Evolutionary conservation across 2,888 invertebrate species (phyloP), one percentile per base, ranked within the genome.

Genomic region (Idaea aversata): DNA sequence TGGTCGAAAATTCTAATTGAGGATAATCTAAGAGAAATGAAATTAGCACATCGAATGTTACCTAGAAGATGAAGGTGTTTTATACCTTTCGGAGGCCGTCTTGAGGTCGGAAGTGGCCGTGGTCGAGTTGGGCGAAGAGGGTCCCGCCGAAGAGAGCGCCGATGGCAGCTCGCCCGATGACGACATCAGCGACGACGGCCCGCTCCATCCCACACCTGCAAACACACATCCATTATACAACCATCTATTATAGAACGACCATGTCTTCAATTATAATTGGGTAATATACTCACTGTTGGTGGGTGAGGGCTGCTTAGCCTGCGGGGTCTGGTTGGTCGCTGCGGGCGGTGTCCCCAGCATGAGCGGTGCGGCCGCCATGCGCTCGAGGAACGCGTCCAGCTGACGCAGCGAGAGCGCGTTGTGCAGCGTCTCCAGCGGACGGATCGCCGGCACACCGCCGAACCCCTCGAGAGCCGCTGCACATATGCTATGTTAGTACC

Each of bases 381-480:
- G 95, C 80, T 97, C 97, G 86, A 99, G 93, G 89, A 98, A 99
- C 61, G 92, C 94, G 87, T 99, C 99, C 79, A 99, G 93, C 86
- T 99, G 98, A 60, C 96, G 95, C 81, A 99, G 93, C 63, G 98
- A 99, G 74, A 99, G 93, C 62, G 98, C 98, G 91, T 99, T 99
- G 94, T 99, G 99, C 69, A 99, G 93, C 5, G 99, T 99, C 93
- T 99, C 99, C 86, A 99, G 91, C 1, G 99, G 99, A 47, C 99
- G 96, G 77, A 99, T 98, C 1, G 98, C 97, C 35, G 99, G 99
- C 72, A 99, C 98, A 67, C 97, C 97, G 69, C 97, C 97, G 88
- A 97, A 97, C 47, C 97, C 97, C 89, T 97, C 97, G 84, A 97
- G 94, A 65, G 96, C 97, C 93, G 93, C 88, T 88, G 80, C 60